These are phyloP conservation scores for Galaxias olidus DNA, from an alignment of 2,797 vertebrate species.

Conservation along the genomic window DNA sequence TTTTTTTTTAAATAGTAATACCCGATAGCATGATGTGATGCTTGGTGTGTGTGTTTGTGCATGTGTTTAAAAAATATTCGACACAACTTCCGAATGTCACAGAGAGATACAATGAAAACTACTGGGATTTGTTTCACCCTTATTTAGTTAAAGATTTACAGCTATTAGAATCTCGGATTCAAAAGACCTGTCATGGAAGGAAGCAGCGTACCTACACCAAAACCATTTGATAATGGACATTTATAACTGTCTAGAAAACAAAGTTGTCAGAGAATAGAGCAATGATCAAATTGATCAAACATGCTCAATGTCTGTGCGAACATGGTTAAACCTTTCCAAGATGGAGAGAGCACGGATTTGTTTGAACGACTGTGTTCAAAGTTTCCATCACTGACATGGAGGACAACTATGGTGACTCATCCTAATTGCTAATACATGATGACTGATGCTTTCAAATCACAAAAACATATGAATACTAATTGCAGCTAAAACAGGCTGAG, in stretches of 20 bases:
- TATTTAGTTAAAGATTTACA: too few species aligned
- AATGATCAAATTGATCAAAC: constrained; percentile 22
- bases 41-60: neutral
- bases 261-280: neutral
- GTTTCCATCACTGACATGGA: constrained; percentile 53
- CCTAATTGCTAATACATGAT: constrained; percentile 57
- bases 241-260: too few species aligned
- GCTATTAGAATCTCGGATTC: too few species aligned
- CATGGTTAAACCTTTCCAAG: constrained; percentile 39
- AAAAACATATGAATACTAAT: constrained; percentile 53
- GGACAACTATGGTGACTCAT: constrained; percentile 56
- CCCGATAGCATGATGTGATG: neutral
- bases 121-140: too few species aligned
- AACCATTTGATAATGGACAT: too few species aligned
- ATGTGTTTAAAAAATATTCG: too few species aligned
- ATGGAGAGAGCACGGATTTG: constrained; percentile 42
- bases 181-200: too few species aligned
- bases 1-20: constrained; percentile 24
- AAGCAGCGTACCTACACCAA: too few species aligned
- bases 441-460: constrained; percentile 57
- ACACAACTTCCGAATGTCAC: constrained; percentile 23
- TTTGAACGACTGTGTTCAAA: constrained; percentile 37
- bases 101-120: neutral
- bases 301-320: constrained; percentile 32
- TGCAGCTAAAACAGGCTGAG: constrained; percentile 22